Evolutionary conservation across 2,113 vertebrate species (phyloP).

Genomic region (Dipodomys ordii): DNA sequence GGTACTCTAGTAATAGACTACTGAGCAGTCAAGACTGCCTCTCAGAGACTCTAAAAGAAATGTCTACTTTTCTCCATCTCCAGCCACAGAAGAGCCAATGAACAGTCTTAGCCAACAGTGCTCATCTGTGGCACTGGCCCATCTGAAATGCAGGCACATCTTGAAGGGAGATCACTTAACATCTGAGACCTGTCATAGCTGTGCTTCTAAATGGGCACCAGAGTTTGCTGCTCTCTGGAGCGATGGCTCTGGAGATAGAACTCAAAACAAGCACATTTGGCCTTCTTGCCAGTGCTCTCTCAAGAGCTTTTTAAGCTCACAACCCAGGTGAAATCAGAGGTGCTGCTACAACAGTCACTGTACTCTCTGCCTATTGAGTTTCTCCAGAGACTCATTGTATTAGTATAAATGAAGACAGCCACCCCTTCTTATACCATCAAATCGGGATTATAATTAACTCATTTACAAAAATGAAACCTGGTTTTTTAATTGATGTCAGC

Average conservation of each 20-base stretch:
- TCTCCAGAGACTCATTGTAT: background rate
- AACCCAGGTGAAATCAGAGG: background rate
- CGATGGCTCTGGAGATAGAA: background rate
- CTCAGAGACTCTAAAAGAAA: background rate
- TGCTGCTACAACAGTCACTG: background rate
- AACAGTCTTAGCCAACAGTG: background rate
- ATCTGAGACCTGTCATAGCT: background rate
- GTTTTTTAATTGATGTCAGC: background rate
- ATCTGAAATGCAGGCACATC: background rate
- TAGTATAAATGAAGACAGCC: background rate
- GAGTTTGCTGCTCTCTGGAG: background rate
- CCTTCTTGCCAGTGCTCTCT: background rate
- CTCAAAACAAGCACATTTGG: background rate
- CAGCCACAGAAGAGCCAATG: background rate
- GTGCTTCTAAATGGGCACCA: conserved; percentile 1
- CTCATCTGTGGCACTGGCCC: background rate
- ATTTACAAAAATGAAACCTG: background rate
- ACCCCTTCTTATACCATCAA: background rate
- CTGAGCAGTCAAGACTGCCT: background rate
- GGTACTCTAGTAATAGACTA: background rate
- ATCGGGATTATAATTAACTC: background rate
- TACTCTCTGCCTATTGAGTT: background rate
- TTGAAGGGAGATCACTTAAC: background rate
- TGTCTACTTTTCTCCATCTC: background rate
- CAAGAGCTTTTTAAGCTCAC: background rate